Conservation (phyloP, 2,888 invertebrate species). For the Diarsia rubi region DNA sequence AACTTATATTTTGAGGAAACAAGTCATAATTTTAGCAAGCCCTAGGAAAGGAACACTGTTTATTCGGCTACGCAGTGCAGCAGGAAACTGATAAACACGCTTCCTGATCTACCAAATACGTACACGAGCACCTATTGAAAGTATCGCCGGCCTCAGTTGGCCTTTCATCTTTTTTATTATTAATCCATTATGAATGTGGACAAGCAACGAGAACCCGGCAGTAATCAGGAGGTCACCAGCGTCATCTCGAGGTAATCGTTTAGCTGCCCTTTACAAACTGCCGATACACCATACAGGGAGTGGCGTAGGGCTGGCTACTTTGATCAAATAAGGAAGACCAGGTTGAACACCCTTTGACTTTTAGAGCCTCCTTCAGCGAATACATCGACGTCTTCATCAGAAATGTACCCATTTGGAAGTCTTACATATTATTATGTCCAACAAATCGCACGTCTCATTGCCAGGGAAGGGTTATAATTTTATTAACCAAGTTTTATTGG, state of each 20-base stretch:
- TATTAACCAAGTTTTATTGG: constrained; percentile 21
- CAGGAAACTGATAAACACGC: constrained; percentile 76
- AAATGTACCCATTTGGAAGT: constrained; percentile 20
- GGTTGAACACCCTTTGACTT: constrained; percentile 40
- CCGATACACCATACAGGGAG: constrained; percentile 77
- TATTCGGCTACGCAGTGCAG: constrained; percentile 49
- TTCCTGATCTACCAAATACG: constrained; percentile 81
- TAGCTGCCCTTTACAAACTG: constrained; percentile 80
- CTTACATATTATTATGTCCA: constrained; percentile 7
- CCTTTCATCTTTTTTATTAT: constrained; percentile 81
- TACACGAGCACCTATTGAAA: constrained; percentile 73
- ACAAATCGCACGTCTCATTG: constrained; percentile 11
- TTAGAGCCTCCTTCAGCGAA: constrained; percentile 7
- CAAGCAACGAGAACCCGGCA: constrained; percentile 81
- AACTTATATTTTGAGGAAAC: constrained; percentile 22
- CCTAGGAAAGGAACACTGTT: constrained; percentile 35
- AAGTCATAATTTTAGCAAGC: constrained; percentile 39
- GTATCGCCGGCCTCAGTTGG: constrained; percentile 74
- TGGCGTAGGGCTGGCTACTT: constrained; percentile 62
- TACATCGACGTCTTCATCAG: constrained; percentile 14
- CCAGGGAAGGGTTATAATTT: constrained; percentile 9
- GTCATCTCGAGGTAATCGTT: constrained; percentile 80
- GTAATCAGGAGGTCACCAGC: constrained; percentile 78
- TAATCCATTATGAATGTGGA: constrained; percentile 76
- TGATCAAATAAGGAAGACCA: constrained; percentile 34